A percentile compares a stretch with the other conserved stretches of the same genome.
Conservation (phyloP, 2,888 invertebrate species). For the Leptogaster cylindrica region DNA sequence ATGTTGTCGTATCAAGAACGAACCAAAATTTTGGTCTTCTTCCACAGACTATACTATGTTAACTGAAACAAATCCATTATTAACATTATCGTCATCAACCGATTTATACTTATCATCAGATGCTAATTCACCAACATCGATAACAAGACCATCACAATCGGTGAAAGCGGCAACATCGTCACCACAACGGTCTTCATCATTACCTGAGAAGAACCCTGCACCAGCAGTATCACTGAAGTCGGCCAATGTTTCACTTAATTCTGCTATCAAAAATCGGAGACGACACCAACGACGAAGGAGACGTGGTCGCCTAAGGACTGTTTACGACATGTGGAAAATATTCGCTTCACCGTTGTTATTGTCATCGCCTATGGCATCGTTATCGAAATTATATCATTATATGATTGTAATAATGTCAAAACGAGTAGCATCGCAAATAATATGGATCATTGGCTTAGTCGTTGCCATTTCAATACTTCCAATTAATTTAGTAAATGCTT, state of each 20-base stretch:
- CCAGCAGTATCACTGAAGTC: background rate
- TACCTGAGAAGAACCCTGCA: constrained; percentile 19
- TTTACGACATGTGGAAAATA: constrained; percentile 30
- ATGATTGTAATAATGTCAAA: constrained; percentile 41
- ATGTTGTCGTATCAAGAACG: constrained; percentile 14
- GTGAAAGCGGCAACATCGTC: constrained; percentile 10
- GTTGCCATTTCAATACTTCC: constrained; percentile 52
- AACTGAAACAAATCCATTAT: constrained; percentile 9
- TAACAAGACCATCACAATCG: constrained; percentile 44
- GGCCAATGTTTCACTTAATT: constrained; percentile 14
- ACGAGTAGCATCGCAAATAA: constrained; percentile 41
- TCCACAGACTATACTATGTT: background rate
- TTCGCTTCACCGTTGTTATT: constrained; percentile 35
- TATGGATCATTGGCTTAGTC: constrained; percentile 51
- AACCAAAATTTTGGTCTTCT: background rate
- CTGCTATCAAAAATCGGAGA: constrained; percentile 27
- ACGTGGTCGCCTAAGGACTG: constrained; percentile 59
- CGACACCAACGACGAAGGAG: constrained; percentile 54
- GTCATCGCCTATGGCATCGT: constrained; percentile 48
- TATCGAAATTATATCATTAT: constrained; percentile 50
- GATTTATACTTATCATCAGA: background rate
- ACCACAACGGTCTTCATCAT: constrained; percentile 7
- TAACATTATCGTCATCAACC: constrained; percentile 1
- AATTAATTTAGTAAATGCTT: constrained; percentile 52
- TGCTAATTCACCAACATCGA: background rate